Conservation (phyloP, 1,140 invertebrate species). For the Camponotus floridanus region DNA sequence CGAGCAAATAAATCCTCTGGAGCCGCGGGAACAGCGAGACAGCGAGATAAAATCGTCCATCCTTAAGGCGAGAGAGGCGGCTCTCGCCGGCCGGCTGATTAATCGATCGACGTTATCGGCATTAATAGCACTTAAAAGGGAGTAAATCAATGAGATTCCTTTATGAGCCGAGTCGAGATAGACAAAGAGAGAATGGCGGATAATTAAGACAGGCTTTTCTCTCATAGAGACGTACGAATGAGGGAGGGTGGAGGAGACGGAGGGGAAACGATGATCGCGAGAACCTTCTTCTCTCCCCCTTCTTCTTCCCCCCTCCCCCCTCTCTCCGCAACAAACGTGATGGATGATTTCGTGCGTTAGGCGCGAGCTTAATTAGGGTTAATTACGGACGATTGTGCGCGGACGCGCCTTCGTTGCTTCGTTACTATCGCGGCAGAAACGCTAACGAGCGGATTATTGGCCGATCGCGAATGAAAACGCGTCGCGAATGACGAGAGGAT, state of each 20-base stretch:
- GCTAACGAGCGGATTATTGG: conserved; percentile 77
- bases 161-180: conserved; percentile 17
- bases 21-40: conserved; percentile 56
- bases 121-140: conserved; percentile 61
- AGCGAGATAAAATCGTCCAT: conserved; percentile 58
- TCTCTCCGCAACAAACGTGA: conserved; percentile 46
- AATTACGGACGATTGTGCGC: conserved; percentile 80
- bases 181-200: conserved; percentile 42
- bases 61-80: conserved; percentile 56
- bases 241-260: too few relatives aligned
- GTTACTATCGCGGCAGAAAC: conserved; percentile 72
- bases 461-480: conserved; percentile 67
- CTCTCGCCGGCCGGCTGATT: conserved; percentile 47
- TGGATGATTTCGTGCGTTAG: conserved; percentile 74
- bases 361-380: conserved; percentile 79
- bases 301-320: background rate
- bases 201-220: conserved; percentile 73
- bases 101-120: conserved; percentile 69
- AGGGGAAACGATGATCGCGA: conserved; percentile 16
- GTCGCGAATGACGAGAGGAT: conserved; percentile 22
- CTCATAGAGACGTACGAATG: conserved; percentile 28
- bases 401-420: conserved; percentile 63
- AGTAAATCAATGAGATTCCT: conserved; percentile 68
- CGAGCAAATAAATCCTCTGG: conserved; percentile 54
- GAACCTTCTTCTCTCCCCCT: background rate